These are phyloP conservation scores for Pseudeuparius sepicola DNA, from an alignment of 2,888 invertebrate species.

Conservation along the genomic window DNA sequence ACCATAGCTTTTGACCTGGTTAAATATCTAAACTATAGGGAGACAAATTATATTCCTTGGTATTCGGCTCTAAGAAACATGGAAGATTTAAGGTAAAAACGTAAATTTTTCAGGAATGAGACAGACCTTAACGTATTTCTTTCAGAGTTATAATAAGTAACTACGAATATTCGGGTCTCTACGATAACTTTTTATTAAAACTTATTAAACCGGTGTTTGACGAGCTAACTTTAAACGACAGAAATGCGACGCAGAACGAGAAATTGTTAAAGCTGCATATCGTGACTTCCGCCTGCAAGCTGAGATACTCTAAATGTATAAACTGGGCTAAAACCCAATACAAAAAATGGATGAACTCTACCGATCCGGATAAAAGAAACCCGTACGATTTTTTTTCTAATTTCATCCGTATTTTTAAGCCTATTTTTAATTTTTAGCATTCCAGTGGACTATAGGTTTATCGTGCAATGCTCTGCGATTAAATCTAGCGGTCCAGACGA, in stretches of 20 bases:
- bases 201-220: conserved; percentile 36
- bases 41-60: conserved; percentile 60
- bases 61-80: conserved; percentile 48
- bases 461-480: conserved; percentile 54
- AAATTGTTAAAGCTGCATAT: conserved; percentile 49
- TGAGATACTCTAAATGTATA: conserved; percentile 45
- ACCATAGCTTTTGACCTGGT: conserved; percentile 52
- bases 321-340: conserved; percentile 43
- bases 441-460: conserved; percentile 51
- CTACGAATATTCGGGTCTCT: conserved; percentile 44
- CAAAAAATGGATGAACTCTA: conserved; percentile 33
- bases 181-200: conserved; percentile 31
- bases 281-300: conserved; percentile 49
- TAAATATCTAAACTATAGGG: conserved; percentile 51
- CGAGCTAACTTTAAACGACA: conserved; percentile 41
- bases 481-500: conserved; percentile 53
- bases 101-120: no score
- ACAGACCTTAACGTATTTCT: conserved; percentile 1
- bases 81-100: conserved; percentile 37
- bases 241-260: conserved; percentile 46
- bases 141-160: conserved; percentile 39
- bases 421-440: conserved; percentile 41
- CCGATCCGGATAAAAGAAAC: conserved; percentile 33
- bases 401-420: background rate
- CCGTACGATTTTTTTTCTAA: conserved; percentile 28